These are phyloP conservation scores for Odontocolon sp. DNA, from an alignment of 2,888 invertebrate species.

Conservation along the genomic window DNA sequence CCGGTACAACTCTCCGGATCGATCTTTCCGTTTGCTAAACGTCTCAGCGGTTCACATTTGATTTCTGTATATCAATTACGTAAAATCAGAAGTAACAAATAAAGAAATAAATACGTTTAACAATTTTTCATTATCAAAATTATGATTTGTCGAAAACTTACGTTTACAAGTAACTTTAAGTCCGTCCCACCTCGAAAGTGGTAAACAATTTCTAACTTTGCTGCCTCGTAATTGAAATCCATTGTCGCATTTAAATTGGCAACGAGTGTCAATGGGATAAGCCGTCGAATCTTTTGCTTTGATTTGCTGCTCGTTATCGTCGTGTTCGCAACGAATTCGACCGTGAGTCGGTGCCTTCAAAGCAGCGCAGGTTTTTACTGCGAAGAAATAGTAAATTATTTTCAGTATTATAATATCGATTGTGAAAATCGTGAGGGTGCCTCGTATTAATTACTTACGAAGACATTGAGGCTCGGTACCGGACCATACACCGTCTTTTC, in stretches of 20 bases:
- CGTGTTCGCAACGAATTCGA: constrained; percentile 81
- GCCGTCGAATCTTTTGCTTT: constrained; percentile 67
- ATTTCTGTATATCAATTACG: constrained; percentile 76
- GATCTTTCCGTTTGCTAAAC: constrained; percentile 82
- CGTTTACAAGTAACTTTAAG: constrained; percentile 86
- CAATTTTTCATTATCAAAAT: constrained; percentile 1
- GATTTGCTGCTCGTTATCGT: constrained; percentile 76
- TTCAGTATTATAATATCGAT: neutral
- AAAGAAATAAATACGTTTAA: too few species aligned
- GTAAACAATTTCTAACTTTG: constrained; percentile 85
- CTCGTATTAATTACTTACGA: too few species aligned
- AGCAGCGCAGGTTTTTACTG: constrained; percentile 85
- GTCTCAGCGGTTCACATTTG: constrained; percentile 81
- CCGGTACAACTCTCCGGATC: constrained; percentile 82
- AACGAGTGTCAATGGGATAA: constrained; percentile 85
- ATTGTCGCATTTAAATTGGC: constrained; percentile 85
- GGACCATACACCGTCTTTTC: constrained; percentile 86
- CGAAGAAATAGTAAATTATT: neutral
- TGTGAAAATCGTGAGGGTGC: neutral
- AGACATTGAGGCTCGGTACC: constrained; percentile 85
- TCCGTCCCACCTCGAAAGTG: constrained; percentile 87
- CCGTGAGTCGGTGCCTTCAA: constrained; percentile 83
- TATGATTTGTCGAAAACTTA: constrained; percentile 71
- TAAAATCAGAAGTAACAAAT: neutral
- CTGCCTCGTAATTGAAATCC: constrained; percentile 86